Base-by-base conservation (phyloP, 1,140 invertebrate species). In the Melipona quadrifasciata region DNA sequence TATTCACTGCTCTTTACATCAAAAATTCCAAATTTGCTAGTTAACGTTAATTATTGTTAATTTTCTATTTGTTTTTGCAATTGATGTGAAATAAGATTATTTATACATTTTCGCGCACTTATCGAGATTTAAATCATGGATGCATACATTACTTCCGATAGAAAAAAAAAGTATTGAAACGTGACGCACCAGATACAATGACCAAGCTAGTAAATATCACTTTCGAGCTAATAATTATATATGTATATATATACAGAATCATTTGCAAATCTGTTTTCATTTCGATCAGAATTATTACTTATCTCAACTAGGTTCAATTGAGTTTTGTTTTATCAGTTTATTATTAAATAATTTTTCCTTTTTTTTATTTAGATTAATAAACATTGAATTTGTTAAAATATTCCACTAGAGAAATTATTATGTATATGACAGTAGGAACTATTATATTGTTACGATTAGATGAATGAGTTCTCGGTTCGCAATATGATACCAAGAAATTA, bases 71-170 rank as follows among this genome's bases (percentile, higher is more conserved):
- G 47, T 8, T 4, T 61, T 47, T 47, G 24, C 16, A 72, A 72
- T 1, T 39, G 3, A 16, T 51, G 5, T 27, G 16, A 72, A 51
- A 67, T 21, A 21, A 31, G 19, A 55, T 3, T 57, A 12, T 21
- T 12, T 51, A 55, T 19, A 34, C 10, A 16, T 34, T 31, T 72
- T 72, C 12, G 57, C 67, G 57, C 67, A n/a, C 12, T 73, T 65
- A 51, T 80, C 27, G 68, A 31, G 67, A 4, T 57, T 83, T 65
- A 47, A 73, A 73, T 72, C 51, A 73, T 84, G 19, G n/a, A 65
- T 80, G 31, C 68, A 72, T 55, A 19, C 24, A 72, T 80, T 80
- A 73, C 65, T 84, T 79, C 47, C 39, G 68, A 24, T 16, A 57
- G 14, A 19, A 3, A 55, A 19, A 21, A 31, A 19, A 21, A 31